These are phyloP conservation scores for Hippocampus mohnikei DNA, from an alignment of 2,113 vertebrate genomes.

Conservation along the genomic window DNA sequence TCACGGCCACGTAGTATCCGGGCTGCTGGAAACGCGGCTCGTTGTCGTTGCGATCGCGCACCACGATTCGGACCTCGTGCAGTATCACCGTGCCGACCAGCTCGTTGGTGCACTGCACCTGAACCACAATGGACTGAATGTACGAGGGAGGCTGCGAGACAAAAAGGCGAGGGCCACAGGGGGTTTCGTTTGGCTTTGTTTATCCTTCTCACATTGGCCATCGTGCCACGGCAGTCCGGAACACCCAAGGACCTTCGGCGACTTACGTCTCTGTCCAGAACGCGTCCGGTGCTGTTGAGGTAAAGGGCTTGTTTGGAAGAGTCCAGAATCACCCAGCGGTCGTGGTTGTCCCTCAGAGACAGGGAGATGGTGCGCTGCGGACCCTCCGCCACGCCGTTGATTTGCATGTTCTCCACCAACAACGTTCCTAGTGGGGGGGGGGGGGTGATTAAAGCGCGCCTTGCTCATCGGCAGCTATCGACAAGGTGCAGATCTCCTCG, in stretches of 20 bases:
- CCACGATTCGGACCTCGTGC: conserved; percentile 93
- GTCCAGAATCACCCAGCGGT: conserved; percentile 93
- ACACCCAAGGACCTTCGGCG: no score
- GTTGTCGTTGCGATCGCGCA: conserved; percentile 94
- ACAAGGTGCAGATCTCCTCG: conserved; percentile 31
- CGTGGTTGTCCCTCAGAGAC: conserved; percentile 84
- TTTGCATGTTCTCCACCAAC: conserved; percentile 95
- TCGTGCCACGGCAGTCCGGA: no score
- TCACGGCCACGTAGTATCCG: conserved; percentile 84
- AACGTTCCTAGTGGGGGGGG: conserved; percentile 81
- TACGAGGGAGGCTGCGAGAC: conserved; percentile 82
- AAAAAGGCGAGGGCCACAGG: background rate
- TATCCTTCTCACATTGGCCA: no score
- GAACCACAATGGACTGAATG: conserved; percentile 94
- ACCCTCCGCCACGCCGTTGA: conserved; percentile 88
- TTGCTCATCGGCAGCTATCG: conserved; percentile 18
- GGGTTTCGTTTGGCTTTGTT: background rate
- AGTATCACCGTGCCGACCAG: conserved; percentile 89
- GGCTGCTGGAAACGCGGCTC: conserved; percentile 84
- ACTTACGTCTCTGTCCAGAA: conserved; percentile 94
- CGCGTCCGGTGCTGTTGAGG: conserved; percentile 91
- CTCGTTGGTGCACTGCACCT: conserved; percentile 91
- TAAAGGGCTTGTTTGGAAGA: conserved; percentile 85
- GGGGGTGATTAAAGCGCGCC: conserved; percentile 27
- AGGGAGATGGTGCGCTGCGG: conserved; percentile 88